Conservation (phyloP, 1,140 invertebrate species). For the Drosophila obscura region DNA sequence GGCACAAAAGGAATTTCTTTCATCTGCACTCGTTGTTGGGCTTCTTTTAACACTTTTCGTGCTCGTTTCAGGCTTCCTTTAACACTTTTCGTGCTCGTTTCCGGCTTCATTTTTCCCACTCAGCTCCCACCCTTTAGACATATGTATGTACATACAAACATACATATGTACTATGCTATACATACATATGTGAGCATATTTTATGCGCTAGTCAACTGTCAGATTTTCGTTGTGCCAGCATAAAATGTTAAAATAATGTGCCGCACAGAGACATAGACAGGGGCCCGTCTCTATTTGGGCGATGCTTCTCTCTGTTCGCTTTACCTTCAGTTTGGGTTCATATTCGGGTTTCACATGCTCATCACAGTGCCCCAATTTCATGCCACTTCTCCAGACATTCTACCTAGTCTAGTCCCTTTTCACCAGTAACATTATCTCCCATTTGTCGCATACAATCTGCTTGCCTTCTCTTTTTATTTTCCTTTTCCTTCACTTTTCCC, state of each 20-base stretch:
- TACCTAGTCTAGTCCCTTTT: slow-evolving; percentile 25
- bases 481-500: slow-evolving; percentile 11
- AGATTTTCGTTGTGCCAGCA: slow-evolving; percentile 81
- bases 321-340: slow-evolving; percentile 16
- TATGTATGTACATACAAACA: neutral
- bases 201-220: slow-evolving; percentile 79
- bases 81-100: slow-evolving; percentile 75
- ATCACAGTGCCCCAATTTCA: slow-evolving; percentile 10
- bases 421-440: slow-evolving; percentile 79
- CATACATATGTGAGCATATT: slow-evolving; percentile 59
- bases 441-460: slow-evolving; percentile 81
- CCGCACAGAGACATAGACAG: slow-evolving; percentile 63
- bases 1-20: slow-evolving; percentile 42
- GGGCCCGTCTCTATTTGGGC: slow-evolving; percentile 64
- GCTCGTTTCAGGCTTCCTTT: slow-evolving; percentile 57
- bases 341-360: slow-evolving; percentile 25
- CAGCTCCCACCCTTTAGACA: neutral
- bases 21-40: slow-evolving; percentile 19
- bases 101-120: slow-evolving; percentile 53
- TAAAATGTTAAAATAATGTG: slow-evolving; percentile 81
- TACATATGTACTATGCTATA: slow-evolving; percentile 6
- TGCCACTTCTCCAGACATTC: slow-evolving; percentile 16
- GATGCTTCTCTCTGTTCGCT: slow-evolving; percentile 37
- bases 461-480: slow-evolving; percentile 53
- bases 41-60: slow-evolving; percentile 54